These are phyloP conservation scores for Mystacides longicornis DNA, from an alignment of 2,888 invertebrate genomes.

Conservation along the genomic window DNA sequence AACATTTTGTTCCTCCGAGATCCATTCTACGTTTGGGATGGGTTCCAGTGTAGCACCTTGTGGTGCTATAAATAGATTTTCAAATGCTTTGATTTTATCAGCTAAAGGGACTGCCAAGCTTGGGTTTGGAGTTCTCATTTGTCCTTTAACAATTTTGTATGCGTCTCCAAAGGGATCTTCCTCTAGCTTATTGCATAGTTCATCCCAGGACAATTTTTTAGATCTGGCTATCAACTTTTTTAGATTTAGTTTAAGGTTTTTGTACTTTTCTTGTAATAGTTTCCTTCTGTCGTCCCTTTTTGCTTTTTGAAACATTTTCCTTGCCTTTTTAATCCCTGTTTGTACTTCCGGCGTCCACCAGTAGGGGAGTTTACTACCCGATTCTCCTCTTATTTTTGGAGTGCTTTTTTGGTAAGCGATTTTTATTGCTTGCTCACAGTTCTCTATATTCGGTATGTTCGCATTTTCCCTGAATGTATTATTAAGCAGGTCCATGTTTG, in stretches of 20 bases:
- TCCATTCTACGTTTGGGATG: too few relatives aligned
- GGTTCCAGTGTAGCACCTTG: too few relatives aligned
- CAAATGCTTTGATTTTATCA: neutral
- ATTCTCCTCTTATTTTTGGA: neutral
- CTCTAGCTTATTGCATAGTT: neutral
- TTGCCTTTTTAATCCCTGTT: neutral
- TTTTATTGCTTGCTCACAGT: neutral
- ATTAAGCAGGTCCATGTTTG: neutral
- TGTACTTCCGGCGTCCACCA: neutral
- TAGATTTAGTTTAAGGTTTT: neutral
- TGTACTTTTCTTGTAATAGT: neutral
- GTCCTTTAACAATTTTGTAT: neutral
- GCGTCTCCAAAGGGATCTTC: neutral
- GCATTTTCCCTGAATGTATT: neutral
- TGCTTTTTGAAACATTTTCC: neutral
- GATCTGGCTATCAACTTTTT: neutral
- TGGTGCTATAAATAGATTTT: neutral
- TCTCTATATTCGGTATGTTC: neutral
- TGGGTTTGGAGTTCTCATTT: neutral
- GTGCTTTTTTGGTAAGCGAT: neutral
- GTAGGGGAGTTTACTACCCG: neutral
- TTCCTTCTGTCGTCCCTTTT: neutral
- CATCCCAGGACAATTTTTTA: neutral
- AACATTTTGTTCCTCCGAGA: too few relatives aligned
- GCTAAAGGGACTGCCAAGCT: neutral